These are phyloP conservation scores for Planococcus citri DNA, from an alignment of 1,140 invertebrate species.

Conservation along the genomic window DNA sequence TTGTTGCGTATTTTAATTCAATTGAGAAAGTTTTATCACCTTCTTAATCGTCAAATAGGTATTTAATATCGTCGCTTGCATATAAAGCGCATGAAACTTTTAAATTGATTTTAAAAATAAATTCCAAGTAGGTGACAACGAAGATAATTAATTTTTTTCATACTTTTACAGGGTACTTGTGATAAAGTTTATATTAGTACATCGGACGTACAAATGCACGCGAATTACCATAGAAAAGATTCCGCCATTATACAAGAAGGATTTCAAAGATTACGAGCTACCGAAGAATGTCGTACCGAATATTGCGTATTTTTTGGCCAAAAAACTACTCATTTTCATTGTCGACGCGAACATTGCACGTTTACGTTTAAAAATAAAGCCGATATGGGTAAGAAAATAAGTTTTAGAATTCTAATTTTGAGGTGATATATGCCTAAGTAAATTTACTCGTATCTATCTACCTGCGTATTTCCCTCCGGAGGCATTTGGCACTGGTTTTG, in stretches of 20 bases:
- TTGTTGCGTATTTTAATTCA: too few relatives aligned
- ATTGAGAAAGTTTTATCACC: too few relatives aligned
- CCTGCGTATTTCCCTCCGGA: too few relatives aligned
- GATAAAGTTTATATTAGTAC: conserved; percentile 98
- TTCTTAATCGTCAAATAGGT: too few relatives aligned
- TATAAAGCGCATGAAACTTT: too few relatives aligned
- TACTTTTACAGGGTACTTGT: conserved; percentile 55
- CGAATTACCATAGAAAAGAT: conserved; percentile 95
- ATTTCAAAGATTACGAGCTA: conserved; percentile 80
- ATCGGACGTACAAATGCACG: conserved; percentile 98
- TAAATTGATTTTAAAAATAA: too few relatives aligned
- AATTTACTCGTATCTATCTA: not conserved
- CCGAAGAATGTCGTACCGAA: conserved; percentile 75
- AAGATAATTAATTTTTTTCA: too few relatives aligned
- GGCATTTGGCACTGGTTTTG: too few relatives aligned
- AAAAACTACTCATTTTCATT: conserved; percentile 95
- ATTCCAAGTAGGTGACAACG: too few relatives aligned
- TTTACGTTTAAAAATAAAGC: conserved; percentile 98
- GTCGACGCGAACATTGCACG: conserved; percentile 72
- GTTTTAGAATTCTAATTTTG: not conserved
- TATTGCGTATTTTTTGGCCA: conserved; percentile 89
- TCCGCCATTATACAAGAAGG: conserved; percentile 95
- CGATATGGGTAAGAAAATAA: conserved; percentile 81
- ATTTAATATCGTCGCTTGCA: too few relatives aligned
- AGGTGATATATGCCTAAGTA: not conserved